Conservation (phyloP, 2,888 invertebrate species). For the Holacanthella duospinosa region DNA sequence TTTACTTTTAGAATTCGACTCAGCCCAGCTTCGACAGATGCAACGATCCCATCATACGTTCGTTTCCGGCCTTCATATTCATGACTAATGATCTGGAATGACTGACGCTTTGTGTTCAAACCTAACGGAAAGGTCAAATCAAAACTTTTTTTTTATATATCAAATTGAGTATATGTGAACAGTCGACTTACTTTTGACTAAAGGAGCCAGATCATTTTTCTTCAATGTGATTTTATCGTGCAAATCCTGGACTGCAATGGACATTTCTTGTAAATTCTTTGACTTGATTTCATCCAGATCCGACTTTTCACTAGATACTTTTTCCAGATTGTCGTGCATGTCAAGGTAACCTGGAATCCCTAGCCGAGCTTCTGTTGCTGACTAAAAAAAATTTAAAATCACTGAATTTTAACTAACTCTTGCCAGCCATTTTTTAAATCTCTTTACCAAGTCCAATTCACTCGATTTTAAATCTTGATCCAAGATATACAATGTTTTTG, state of each 20-base stretch:
- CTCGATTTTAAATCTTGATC: conserved; percentile 45
- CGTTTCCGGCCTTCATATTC: conserved; percentile 59
- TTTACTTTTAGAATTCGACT: conserved; percentile 47
- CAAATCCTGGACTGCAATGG: conserved; percentile 45
- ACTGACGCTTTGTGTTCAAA: conserved; percentile 56
- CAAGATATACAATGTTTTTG: conserved; percentile 64
- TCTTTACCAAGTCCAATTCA: conserved; percentile 48
- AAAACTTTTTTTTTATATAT: not conserved
- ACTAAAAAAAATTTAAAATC: conserved; percentile 30
- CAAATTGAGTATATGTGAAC: not conserved
- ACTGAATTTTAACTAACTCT: conserved; percentile 5
- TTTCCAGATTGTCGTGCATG: conserved; percentile 50
- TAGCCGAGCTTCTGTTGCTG: conserved; percentile 40
- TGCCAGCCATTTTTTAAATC: not conserved
- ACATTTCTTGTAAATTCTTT: conserved; percentile 47
- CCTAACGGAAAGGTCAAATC: conserved; percentile 39
- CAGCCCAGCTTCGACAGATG: conserved; percentile 48
- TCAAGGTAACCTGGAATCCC: conserved; percentile 45
- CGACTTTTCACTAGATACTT: conserved; percentile 48
- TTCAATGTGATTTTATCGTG: conserved; percentile 52
- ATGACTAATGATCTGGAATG: conserved; percentile 53
- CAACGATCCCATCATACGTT: conserved; percentile 55
- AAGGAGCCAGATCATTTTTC: conserved; percentile 51
- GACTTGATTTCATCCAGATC: conserved; percentile 47
- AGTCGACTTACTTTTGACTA: conserved; percentile 42